Percentiles rank a stretch among this genome's conserved stretches.
Evolutionary conservation across 2,888 invertebrate species (phyloP).

Genomic region (Trilocha varians): DNA sequence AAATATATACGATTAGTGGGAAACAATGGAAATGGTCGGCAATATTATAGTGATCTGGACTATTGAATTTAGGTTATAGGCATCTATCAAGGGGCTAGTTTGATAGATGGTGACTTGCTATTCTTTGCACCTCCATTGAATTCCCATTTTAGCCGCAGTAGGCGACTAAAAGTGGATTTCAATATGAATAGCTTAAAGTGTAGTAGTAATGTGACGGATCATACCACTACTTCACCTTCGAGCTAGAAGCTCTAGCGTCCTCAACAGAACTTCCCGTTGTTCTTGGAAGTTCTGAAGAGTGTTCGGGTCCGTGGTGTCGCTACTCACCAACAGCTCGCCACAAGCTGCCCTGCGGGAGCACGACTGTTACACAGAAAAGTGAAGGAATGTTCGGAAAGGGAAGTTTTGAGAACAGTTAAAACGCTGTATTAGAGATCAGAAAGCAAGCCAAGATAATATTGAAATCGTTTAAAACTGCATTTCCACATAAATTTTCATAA

Average conservation of each 20-base stretch:
- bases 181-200: conserved; percentile 5
- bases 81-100: conserved; percentile 3
- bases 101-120: conserved; percentile 8
- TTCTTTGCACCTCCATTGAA: conserved; percentile 4
- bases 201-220: background rate
- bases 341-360: conserved; percentile 15
- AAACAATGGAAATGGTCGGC: background rate
- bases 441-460: no score
- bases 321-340: conserved; percentile 14
- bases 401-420: no score
- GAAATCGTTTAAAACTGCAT: no score
- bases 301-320: conserved; percentile 13
- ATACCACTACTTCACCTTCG: conserved; percentile 2
- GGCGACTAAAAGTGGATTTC: conserved; percentile 1
- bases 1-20: background rate
- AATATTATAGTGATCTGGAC: background rate
- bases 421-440: no score
- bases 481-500: no score
- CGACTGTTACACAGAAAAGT: no score
- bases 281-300: conserved; percentile 4
- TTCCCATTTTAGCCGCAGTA: background rate
- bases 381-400: no score
- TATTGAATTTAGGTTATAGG: conserved; percentile 5
- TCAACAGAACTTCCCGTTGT: background rate
- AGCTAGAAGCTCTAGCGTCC: conserved; percentile 5